These are phyloP conservation scores for Cotesia glomerata DNA, from an alignment of 1,140 invertebrate species.

Conservation along the genomic window DNA sequence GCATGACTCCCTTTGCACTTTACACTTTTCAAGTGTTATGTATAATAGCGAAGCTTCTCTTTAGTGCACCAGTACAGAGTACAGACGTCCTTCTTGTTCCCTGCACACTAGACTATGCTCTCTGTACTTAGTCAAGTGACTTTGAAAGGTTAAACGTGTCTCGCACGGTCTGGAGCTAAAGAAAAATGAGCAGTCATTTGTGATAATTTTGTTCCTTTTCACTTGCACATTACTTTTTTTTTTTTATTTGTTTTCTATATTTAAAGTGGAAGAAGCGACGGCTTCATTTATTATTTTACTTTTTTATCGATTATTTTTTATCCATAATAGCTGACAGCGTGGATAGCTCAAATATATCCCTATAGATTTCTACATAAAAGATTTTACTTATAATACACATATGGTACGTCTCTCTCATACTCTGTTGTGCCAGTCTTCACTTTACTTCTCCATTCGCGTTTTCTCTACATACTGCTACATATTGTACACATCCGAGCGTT, in stretches of 20 bases:
- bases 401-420: neutral
- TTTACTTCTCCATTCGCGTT: neutral
- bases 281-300: neutral
- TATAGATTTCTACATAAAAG: too few species aligned
- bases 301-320: neutral
- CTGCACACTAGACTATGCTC: neutral
- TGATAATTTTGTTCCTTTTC: constrained; percentile 19
- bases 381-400: too few species aligned
- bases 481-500: neutral
- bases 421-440: neutral
- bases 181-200: constrained; percentile 12
- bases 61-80: constrained; percentile 6
- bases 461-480: neutral
- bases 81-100: neutral
- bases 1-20: neutral
- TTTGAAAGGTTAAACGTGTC: constrained; percentile 46
- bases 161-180: constrained; percentile 29
- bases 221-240: neutral
- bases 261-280: too few species aligned
- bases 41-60: constrained; percentile 1
- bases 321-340: too few species aligned
- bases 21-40: constrained; percentile 18
- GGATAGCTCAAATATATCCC: too few species aligned
- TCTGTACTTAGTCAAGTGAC: constrained; percentile 4
- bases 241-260: constrained; percentile 9